Base-by-base conservation (phyloP, 2,797 vertebrate species). In the Mormyrops attenuatus region DNA sequence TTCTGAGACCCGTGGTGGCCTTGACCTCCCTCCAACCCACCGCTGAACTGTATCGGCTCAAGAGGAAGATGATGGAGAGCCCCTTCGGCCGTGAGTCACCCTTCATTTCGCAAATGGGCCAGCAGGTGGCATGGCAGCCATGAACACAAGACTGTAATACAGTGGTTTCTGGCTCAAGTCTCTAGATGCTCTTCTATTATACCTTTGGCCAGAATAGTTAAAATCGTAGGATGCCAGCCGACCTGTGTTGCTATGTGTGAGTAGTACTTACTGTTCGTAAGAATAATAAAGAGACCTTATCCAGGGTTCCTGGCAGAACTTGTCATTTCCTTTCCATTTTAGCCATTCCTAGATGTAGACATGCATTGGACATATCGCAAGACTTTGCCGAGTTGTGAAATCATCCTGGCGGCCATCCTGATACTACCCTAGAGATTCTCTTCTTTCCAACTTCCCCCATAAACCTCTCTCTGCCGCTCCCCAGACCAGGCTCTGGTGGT, bases 401-500 rank as follows among this genome's bases (percentile, higher is more conserved):
- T 15, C 26, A 0, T 34, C 63, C 63, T 2, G 9, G 30, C 9
- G 1, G 9, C 63, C 63, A 66, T 13, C 26, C 26, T 30, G 26
- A 8, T 34, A 4, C 63, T 34, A 34, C 26, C 63, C 63, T 69
- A 15, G 26, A 13, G 1, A 69, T 34, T 8, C 69, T 77, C 17
- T 41, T 77, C 17, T 20, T 6, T 80, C 13, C 38, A 5, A 30
- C 63, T 30, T 11, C 63, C 63, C 26, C 63, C 63, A 0, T 30
- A 13, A 66, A 13, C 26, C 26, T 13, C 22, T 30, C 60, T 30
- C 22, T 66, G 60, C 60, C 3, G 60, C 22, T 30, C 22, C 60
- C 77, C 85, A 98, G 97, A 97, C 92, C 96, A 96, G 66, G 96
- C 97, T 7, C 53, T 97, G 90, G 85, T 98, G 92, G 96, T 97